Percentiles rank a stretch among this genome's conserved stretches.
Conservation (phyloP, 1,140 invertebrate species). For the Probaryconus sp. region DNA sequence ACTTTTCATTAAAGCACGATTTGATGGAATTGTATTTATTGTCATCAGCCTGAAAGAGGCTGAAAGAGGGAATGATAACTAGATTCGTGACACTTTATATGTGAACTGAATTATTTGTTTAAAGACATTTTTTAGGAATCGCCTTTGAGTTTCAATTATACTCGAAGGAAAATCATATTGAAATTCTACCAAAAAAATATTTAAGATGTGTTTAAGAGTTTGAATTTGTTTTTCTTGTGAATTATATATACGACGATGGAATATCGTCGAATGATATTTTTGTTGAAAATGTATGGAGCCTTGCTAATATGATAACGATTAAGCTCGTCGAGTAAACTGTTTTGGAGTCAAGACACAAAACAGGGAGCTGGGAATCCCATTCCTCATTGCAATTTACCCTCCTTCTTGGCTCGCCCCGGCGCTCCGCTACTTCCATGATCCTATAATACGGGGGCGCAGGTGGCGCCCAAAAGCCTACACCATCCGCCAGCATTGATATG, state of each 20-base stretch:
- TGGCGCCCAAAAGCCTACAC: conserved; percentile 73
- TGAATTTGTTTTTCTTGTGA: no score
- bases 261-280: no score
- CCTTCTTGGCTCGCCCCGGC: conserved; percentile 29
- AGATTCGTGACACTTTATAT: conserved; percentile 44
- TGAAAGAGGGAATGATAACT: conserved; percentile 33
- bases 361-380: conserved; percentile 30
- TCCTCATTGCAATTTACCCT: conserved; percentile 64
- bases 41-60: conserved; percentile 48
- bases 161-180: no score
- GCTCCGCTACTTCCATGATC: conserved; percentile 69
- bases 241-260: no score
- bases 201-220: no score
- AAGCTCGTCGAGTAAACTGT: conserved; percentile 59
- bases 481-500: conserved; percentile 79
- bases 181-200: no score
- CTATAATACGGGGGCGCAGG: conserved; percentile 76
- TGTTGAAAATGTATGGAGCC: no score
- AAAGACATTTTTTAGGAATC: no score
- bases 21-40: conserved; percentile 73
- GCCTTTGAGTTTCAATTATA: no score
- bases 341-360: conserved; percentile 55
- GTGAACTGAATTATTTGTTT: conserved; percentile 42
- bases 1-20: conserved; percentile 72
- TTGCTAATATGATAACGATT: conserved; percentile 64